Evolutionary conservation across 1,140 invertebrate genomes (phyloP).

Genomic region (Penaeus vannamei): DNA sequence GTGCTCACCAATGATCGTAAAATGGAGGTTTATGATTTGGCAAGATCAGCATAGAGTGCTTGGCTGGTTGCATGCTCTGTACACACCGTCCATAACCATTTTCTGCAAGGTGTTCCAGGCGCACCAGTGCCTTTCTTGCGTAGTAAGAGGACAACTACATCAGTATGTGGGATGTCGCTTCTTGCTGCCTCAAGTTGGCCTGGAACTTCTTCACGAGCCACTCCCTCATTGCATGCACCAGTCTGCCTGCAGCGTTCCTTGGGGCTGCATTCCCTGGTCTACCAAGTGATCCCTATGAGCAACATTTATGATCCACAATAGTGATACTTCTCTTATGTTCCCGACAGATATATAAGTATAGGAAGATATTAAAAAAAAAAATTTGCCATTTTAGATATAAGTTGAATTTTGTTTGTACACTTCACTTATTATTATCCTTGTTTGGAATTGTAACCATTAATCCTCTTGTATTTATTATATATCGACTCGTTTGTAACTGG

Average conservation of each 20-base stretch:
- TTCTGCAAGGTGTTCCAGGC: conserved; percentile 11
- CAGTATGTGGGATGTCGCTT: neutral
- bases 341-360: too few relatives aligned
- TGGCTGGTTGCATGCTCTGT: conserved; percentile 25
- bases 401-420: neutral
- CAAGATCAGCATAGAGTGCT: neutral
- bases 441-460: conserved; percentile 13
- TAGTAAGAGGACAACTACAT: conserved; percentile 2
- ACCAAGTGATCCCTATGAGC: too few relatives aligned
- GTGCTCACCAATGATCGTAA: conserved; percentile 6
- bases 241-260: too few relatives aligned
- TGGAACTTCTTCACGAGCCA: too few relatives aligned
- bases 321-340: too few relatives aligned
- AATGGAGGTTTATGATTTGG: neutral
- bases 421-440: neutral
- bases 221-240: too few relatives aligned
- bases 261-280: too few relatives aligned
- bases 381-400: neutral
- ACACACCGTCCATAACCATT: conserved; percentile 16
- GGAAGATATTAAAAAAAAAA: too few relatives aligned
- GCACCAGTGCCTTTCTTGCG: conserved; percentile 28
- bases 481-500: conserved; percentile 26
- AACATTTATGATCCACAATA: too few relatives aligned
- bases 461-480: conserved; percentile 13
- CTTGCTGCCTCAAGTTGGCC: neutral